phyloP scores from a whole-genome alignment of 2,113 vertebrate species.

The Neogobius melanostomus region DNA sequence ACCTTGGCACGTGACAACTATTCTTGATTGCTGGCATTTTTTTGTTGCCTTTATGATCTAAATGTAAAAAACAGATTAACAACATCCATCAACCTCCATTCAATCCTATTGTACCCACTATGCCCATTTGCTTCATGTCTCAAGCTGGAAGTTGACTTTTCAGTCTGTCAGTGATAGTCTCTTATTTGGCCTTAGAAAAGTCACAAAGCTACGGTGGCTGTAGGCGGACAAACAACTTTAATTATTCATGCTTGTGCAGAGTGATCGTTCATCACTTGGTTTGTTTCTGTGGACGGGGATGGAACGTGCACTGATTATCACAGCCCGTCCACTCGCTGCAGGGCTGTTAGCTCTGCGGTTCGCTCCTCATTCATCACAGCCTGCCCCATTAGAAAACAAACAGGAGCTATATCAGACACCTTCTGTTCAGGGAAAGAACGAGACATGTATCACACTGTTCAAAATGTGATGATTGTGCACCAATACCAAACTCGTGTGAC shows the following conservation, averaged over 20 bases:
- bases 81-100: too few species aligned
- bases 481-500: too few species aligned
- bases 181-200: not conserved
- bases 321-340: not conserved
- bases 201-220: not conserved
- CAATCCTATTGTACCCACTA: too few species aligned
- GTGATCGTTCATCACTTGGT: not conserved
- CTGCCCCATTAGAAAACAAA: not conserved
- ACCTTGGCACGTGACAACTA: too few species aligned
- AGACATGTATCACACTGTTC: too few species aligned
- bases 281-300: constrained; percentile 1
- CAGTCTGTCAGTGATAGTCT: not conserved
- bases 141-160: not conserved
- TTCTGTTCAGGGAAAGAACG: too few species aligned
- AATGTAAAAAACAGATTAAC: too few species aligned
- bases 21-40: too few species aligned
- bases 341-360: too few species aligned
- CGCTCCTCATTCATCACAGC: not conserved
- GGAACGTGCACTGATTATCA: not conserved
- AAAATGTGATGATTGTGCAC: too few species aligned
- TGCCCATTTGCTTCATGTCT: too few species aligned
- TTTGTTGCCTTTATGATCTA: too few species aligned
- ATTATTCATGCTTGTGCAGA: not conserved
- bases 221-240: constrained; percentile 1
- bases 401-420: not conserved